Conservation (phyloP, 2,113 vertebrate genomes). For the Isichthys henryi region DNA sequence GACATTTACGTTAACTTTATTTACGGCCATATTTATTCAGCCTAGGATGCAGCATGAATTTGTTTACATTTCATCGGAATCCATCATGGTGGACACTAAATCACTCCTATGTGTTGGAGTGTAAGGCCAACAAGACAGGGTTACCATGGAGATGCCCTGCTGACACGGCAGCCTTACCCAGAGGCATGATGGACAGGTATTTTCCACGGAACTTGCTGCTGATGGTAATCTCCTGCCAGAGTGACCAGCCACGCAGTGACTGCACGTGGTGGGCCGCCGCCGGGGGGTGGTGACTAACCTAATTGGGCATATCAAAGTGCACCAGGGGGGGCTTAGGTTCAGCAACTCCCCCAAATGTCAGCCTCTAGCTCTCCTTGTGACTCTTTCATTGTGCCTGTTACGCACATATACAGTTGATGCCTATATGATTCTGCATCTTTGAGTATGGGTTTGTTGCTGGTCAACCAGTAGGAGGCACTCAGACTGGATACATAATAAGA, state of each 20-base stretch:
- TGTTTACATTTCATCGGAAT: too few relatives aligned
- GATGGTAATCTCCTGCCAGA: constrained; percentile 98
- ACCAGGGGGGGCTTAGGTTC: neutral
- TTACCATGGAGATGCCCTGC: neutral
- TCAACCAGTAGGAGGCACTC: neutral
- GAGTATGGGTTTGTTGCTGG: neutral
- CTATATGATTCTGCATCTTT: neutral
- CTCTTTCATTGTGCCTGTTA: neutral
- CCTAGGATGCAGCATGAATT: too few relatives aligned
- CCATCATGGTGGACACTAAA: too few relatives aligned
- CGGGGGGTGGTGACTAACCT: constrained; percentile 97
- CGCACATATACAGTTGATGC: neutral
- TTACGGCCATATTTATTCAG: too few relatives aligned
- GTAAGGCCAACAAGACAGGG: neutral
- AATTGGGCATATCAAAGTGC: constrained; percentile 21
- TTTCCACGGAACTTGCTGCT: constrained; percentile 98
- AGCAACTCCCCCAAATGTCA: neutral
- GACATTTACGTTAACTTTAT: too few relatives aligned
- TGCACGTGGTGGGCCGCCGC: constrained; percentile 90
- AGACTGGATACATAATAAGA: neutral
- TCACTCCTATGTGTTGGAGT: neutral
- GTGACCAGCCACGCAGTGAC: constrained; percentile 84
- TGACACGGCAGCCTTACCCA: constrained; percentile 67
- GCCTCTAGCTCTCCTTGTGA: neutral
- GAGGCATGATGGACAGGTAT: constrained; percentile 97